These are phyloP conservation scores for Noctua comes DNA, from an alignment of 2,888 invertebrate genomes.

Conservation along the genomic window DNA sequence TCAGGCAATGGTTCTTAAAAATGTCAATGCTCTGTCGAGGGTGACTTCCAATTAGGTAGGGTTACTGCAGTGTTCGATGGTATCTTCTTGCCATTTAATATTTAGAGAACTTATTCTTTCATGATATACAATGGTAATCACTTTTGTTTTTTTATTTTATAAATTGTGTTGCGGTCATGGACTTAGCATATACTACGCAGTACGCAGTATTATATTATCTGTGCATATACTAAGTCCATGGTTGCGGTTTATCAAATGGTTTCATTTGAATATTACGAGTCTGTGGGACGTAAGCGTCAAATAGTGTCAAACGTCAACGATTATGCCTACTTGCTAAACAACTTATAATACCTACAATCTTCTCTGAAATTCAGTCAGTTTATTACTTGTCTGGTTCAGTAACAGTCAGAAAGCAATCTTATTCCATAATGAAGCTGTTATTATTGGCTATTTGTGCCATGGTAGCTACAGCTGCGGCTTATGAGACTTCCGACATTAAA, in stretches of 20 bases:
- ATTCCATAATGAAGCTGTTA: constrained; percentile 69
- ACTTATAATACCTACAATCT: background rate
- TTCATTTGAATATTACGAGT: background rate
- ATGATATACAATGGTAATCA: no score
- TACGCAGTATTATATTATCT: no score
- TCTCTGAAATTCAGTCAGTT: constrained; percentile 22
- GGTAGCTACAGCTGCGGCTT: constrained; percentile 70
- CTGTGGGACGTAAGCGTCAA: background rate
- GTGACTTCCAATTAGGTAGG: no score
- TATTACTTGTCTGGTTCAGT: background rate
- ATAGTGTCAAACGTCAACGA: background rate
- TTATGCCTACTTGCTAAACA: background rate
- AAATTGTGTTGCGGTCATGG: background rate
- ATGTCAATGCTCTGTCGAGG: no score
- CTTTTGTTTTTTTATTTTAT: no score
- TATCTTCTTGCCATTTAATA: no score
- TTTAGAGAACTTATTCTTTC: no score
- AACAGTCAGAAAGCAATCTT: constrained; percentile 19
- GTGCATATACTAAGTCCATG: no score
- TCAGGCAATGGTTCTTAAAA: no score
- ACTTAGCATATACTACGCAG: no score
- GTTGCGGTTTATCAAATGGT: background rate
- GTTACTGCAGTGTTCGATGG: no score
- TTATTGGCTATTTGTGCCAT: constrained; percentile 68
- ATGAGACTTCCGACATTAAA: constrained; percentile 79